These are phyloP conservation scores for Pelecanoides urinatrix DNA, from an alignment of 2,113 vertebrate species.

Conservation along the genomic window DNA sequence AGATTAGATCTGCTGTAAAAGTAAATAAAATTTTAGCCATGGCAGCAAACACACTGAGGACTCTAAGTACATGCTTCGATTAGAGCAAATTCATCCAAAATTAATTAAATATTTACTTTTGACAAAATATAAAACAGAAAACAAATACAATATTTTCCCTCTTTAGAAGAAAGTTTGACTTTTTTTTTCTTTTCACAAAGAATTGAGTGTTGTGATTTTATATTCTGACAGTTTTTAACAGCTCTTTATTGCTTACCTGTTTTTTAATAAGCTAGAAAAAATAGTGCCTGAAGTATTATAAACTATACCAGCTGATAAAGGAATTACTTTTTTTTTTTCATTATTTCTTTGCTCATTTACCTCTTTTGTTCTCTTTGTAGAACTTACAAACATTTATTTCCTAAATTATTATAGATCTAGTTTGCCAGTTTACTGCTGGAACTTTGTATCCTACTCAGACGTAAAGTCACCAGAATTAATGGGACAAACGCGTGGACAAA, in stretches of 20 bases:
- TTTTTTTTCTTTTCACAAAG: not conserved
- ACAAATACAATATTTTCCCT: not conserved
- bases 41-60: not conserved
- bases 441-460: not conserved
- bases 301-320: not conserved
- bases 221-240: not conserved
- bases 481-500: not conserved
- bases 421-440: not conserved
- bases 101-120: not conserved
- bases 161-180: not conserved
- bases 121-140: not conserved
- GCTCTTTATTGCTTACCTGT: not conserved
- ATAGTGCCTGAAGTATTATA: not conserved
- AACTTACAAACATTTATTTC: not conserved
- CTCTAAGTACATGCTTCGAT: not conserved
- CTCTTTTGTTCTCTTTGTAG: not conserved
- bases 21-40: not conserved
- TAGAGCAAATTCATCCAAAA: not conserved
- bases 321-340: not conserved
- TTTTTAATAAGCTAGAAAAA: not conserved
- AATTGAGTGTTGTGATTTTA: not conserved
- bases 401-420: not conserved
- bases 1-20: not conserved
- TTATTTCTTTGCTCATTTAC: not conserved
- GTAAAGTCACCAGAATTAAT: not conserved